Conservation (phyloP, 2,113 vertebrate genomes). For the Oostethus manadensis region DNA sequence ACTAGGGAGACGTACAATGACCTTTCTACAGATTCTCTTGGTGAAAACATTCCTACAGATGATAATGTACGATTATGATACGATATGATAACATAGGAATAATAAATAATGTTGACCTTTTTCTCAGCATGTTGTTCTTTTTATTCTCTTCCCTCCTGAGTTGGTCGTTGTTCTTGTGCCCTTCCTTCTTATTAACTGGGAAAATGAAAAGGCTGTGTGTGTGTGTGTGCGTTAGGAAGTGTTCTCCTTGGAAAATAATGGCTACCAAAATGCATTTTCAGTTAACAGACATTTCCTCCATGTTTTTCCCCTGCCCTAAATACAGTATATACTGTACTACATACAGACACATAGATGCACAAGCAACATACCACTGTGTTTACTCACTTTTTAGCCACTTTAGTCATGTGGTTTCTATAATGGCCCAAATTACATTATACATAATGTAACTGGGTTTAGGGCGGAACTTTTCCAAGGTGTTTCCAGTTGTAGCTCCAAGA, state of each 20-base stretch:
- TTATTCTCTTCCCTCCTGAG: slow-evolving; percentile 4
- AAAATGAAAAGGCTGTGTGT: slow-evolving; percentile 28
- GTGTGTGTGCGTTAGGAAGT: slow-evolving; percentile 33
- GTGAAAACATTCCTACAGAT: too few species aligned
- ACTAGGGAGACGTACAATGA: too few species aligned
- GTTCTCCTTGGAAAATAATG: slow-evolving; percentile 53
- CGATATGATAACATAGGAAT: too few species aligned
- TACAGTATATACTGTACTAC: slow-evolving; percentile 32
- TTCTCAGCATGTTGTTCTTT: slow-evolving; percentile 10
- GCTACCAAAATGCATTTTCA: slow-evolving; percentile 36
- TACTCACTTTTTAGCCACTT: slow-evolving; percentile 33
- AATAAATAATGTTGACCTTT: too few species aligned
- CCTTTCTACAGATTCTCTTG: too few species aligned
- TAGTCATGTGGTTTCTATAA: slow-evolving; percentile 45
- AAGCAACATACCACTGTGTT: slow-evolving; percentile 33
- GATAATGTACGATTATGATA: too few species aligned
- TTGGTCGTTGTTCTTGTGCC: slow-evolving; percentile 30
- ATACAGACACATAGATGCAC: slow-evolving; percentile 5
- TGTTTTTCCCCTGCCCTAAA: slow-evolving; percentile 46
- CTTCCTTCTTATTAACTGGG: slow-evolving; percentile 36
- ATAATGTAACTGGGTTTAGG: slow-evolving; percentile 8
- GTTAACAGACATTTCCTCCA: slow-evolving; percentile 45
- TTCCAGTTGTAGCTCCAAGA: background rate
- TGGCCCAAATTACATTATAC: slow-evolving; percentile 31
- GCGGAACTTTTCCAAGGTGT: slow-evolving; percentile 23